Evolutionary conservation across 2,113 vertebrate genomes (phyloP).

Genomic region (Chlorocebus sabaeus): DNA sequence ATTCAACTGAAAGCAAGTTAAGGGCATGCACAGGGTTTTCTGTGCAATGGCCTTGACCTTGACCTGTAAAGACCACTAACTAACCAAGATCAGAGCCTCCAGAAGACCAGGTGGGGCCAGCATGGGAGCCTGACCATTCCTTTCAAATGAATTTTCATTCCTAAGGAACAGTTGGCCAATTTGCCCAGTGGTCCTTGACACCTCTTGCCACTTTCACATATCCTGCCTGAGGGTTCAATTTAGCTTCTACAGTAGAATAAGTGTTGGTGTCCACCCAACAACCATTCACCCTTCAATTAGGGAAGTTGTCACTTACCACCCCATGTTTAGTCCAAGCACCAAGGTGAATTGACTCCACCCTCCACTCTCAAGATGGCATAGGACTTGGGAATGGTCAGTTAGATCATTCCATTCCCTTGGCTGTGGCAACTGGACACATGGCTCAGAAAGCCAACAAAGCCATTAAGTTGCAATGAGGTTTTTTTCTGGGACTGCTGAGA

Average conservation of each 20-base stretch:
- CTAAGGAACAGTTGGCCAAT: background rate
- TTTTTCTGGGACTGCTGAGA: background rate
- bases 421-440: background rate
- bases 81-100: background rate
- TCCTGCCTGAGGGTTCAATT: background rate
- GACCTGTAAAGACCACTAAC: background rate
- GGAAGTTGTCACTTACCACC: background rate
- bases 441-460: background rate
- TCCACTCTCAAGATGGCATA: background rate
- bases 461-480: background rate
- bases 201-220: background rate
- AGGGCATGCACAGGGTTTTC: background rate
- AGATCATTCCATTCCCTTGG: background rate
- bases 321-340: background rate
- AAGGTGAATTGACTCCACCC: background rate
- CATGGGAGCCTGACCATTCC: background rate
- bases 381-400: background rate
- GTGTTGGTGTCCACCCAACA: background rate
- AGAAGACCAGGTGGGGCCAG: background rate
- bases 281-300: background rate
- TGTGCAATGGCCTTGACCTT: background rate
- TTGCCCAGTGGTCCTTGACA: background rate
- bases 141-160: background rate
- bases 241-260: background rate
- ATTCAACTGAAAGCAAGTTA: background rate